Base-by-base conservation (phyloP, 2,797 vertebrate species). In the Triplophysa yarkandensis region DNA sequence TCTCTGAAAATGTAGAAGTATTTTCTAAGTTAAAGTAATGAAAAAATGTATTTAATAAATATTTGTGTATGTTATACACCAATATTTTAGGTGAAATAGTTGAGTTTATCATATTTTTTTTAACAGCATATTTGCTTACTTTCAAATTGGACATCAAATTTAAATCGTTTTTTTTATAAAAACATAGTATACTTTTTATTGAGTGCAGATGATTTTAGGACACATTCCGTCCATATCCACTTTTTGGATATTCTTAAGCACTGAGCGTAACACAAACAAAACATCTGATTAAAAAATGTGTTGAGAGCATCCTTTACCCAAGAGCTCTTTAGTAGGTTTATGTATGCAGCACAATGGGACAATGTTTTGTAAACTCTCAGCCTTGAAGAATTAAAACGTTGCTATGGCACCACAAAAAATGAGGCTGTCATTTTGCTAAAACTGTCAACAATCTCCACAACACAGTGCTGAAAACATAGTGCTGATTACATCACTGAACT, bases 301-400 rank as follows among this genome's bases (percentile, higher is more conserved):
- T 82, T 13, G 54, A 52, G 64, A 74, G 54, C 65, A 71, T 78
- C 43, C 43, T 61, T 28, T 74, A 28, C 50, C 10, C 54, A 36
- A 68, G 50, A 67, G 68, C 78, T 63, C 61, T 34, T 68, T 67
- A 77, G 46, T 54, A 67, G 77, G 74, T 83, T 85, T 68, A 83
- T 81, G 84, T 41, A 75, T 76, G 77, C 74, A 67, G 62, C 68
- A 55, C 60, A 4, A 19, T 52, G 48, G 57, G 55, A n/a, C 78
- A 80, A 75, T 43, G 52, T 21, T 77, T 72, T 43, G 57, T 69
- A 70, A 77, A 68, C 9, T 81, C 74, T 62, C 83, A 52, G 25
- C 14, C 23, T 32, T 61, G 66, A n/a, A 76, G 82, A 81, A 64
- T 79, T n/a, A n/a, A n/a, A n/a, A n/a, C 72, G 87, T 87, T 89